Evolutionary conservation across 1,140 invertebrate genomes (phyloP).

Genomic region (Heliconius congener): DNA sequence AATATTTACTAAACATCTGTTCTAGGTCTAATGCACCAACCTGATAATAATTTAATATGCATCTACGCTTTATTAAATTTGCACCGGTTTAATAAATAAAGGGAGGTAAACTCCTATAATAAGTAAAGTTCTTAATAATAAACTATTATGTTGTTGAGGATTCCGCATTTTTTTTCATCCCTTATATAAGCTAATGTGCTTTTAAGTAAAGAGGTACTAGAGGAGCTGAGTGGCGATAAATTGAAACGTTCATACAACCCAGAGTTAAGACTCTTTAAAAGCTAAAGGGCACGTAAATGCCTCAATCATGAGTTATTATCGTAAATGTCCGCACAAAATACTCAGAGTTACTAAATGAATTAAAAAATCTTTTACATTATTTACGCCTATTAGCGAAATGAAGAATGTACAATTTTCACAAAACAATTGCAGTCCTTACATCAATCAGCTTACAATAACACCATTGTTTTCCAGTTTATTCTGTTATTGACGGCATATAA

Average conservation of each 20-base stretch:
- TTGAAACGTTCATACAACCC: conserved; percentile 37
- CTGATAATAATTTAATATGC: background rate
- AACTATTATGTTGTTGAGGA: conserved; percentile 2
- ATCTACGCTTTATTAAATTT: conserved; percentile 8
- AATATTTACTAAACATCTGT: background rate
- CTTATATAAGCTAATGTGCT: conserved; percentile 33
- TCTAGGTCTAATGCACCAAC: background rate
- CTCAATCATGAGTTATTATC: conserved; percentile 30
- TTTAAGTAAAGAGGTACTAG: conserved; percentile 31
- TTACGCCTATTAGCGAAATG: conserved; percentile 17
- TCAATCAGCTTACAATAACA: background rate
- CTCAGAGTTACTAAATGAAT: conserved; percentile 10
- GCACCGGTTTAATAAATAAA: background rate
- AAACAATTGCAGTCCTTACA: background rate
- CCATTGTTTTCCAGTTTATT: background rate
- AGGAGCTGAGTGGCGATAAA: conserved; percentile 37
- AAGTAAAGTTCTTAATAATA: background rate
- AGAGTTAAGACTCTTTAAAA: conserved; percentile 31
- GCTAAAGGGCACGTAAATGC: conserved; percentile 34
- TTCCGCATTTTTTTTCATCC: conserved; percentile 8
- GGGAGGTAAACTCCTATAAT: background rate
- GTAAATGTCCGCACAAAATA: conserved; percentile 24
- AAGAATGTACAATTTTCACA: background rate
- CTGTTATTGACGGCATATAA: background rate
- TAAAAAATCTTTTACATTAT: conserved; percentile 19